Conservation (phyloP, 1,140 invertebrate genomes). For the Cryptotermes secundus region DNA sequence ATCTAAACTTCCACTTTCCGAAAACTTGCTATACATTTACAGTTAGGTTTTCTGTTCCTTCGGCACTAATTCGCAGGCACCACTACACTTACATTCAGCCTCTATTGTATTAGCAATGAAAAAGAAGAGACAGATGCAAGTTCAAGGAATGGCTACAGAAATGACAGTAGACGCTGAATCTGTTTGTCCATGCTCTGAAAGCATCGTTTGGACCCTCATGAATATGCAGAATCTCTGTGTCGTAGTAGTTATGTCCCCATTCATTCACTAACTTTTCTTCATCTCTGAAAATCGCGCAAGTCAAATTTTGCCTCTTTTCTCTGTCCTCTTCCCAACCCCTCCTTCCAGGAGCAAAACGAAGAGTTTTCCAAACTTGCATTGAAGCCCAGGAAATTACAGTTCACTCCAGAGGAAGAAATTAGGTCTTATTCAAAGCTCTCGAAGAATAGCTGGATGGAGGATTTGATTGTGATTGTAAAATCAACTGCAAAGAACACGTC, state of each 20-base stretch:
- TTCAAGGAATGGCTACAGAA: constrained; percentile 11
- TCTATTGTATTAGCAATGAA: not conserved
- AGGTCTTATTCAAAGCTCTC: constrained; percentile 24
- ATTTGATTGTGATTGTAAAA: constrained; percentile 27
- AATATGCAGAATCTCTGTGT: constrained; percentile 26
- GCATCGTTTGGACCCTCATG: constrained; percentile 21
- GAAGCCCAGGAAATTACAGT: constrained; percentile 29
- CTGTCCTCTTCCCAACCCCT: not conserved
- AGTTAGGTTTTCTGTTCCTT: too few relatives aligned
- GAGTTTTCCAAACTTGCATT: constrained; percentile 32
- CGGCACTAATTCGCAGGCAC: not conserved
- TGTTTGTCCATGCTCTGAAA: constrained; percentile 1
- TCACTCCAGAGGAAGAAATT: constrained; percentile 28
- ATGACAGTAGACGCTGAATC: not conserved
- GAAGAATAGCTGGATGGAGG: constrained; percentile 4
- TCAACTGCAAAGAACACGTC: constrained; percentile 26
- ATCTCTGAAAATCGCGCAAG: constrained; percentile 24
- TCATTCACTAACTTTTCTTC: constrained; percentile 24
- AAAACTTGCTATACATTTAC: too few relatives aligned
- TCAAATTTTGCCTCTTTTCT: constrained; percentile 28
- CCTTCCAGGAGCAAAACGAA: constrained; percentile 16
- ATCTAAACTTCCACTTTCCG: too few relatives aligned
- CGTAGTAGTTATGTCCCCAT: constrained; percentile 28
- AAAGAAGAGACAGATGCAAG: not conserved
- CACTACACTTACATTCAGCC: not conserved